These are phyloP conservation scores for Allophyes oxyacanthae DNA, from an alignment of 2,888 invertebrate genomes.

Conservation along the genomic window DNA sequence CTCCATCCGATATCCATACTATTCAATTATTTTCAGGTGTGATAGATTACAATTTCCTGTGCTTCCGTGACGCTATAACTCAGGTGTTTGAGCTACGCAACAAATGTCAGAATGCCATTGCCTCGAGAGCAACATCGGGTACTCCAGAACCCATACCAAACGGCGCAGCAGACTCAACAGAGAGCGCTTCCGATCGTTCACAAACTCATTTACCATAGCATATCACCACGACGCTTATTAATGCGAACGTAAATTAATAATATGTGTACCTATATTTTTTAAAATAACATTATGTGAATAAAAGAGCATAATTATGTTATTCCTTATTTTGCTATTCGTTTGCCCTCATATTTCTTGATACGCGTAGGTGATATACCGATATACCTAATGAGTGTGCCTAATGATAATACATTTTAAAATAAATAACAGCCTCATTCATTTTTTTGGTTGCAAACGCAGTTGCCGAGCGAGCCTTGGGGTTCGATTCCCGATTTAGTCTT, in stretches of 20 bases:
- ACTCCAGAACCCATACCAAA: slow-evolving; percentile 76
- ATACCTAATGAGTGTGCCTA: too few relatives aligned
- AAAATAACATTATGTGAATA: slow-evolving; percentile 52
- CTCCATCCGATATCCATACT: too few relatives aligned
- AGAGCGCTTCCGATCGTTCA: slow-evolving; percentile 74
- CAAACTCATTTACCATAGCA: slow-evolving; percentile 76
- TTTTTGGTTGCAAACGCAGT: too few relatives aligned
- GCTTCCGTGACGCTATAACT: slow-evolving; percentile 98
- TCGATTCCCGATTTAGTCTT: too few relatives aligned
- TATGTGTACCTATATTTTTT: slow-evolving; percentile 54
- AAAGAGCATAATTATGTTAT: slow-evolving; percentile 54
- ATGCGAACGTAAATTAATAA: slow-evolving; percentile 41
- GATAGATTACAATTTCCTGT: slow-evolving; percentile 99
- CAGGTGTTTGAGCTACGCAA: slow-evolving; percentile 97
- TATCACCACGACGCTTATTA: slow-evolving; percentile 48
- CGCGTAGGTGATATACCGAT: too few relatives aligned
- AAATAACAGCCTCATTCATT: too few relatives aligned
- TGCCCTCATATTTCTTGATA: too few relatives aligned
- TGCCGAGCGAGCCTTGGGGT: too few relatives aligned
- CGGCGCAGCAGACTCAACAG: slow-evolving; percentile 78
- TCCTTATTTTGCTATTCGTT: slow-evolving; percentile 9
- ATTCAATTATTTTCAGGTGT: slow-evolving; percentile 91
- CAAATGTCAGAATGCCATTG: slow-evolving; percentile 89
- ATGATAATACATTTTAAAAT: too few relatives aligned
- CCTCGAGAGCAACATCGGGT: slow-evolving; percentile 64